phyloP scores from a whole-genome alignment of 2,888 invertebrate species.

The Tridacna crocea region DNA sequence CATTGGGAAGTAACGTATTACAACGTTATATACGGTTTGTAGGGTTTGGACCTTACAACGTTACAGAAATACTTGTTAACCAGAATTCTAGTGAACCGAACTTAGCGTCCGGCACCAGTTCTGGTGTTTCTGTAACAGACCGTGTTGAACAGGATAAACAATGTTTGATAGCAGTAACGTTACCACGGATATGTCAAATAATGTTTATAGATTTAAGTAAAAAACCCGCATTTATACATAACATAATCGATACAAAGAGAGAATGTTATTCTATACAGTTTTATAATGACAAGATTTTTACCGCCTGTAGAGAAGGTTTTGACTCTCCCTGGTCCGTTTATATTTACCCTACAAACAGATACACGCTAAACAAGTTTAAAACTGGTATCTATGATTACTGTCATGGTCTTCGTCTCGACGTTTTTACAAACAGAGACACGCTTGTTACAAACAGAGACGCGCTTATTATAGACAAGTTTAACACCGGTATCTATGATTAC shows the following conservation, averaged over 20 bases:
- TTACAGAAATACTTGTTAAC: background rate
- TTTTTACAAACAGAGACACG: too few species aligned
- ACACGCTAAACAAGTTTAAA: too few species aligned
- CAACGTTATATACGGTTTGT: background rate
- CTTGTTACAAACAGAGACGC: too few species aligned
- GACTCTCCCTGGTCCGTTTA: background rate
- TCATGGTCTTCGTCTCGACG: too few species aligned
- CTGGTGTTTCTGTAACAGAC: background rate
- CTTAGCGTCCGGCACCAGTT: background rate
- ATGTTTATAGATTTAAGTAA: background rate
- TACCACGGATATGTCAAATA: background rate
- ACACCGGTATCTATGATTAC: background rate
- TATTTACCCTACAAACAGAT: background rate
- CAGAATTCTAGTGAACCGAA: background rate
- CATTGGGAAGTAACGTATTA: background rate
- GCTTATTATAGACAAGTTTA: background rate
- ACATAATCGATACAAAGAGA: background rate
- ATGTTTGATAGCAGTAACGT: background rate
- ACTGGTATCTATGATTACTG: too few species aligned
- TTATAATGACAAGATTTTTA: background rate
- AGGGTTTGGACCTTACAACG: background rate
- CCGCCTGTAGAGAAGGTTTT: background rate
- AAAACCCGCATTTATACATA: background rate
- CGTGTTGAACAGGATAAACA: background rate
- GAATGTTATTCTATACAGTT: background rate